Evolutionary conservation across 2,797 vertebrate species (phyloP), one percentile per base, ranked within the genome.

Genomic region (Acipenser oxyrinchus): DNA sequence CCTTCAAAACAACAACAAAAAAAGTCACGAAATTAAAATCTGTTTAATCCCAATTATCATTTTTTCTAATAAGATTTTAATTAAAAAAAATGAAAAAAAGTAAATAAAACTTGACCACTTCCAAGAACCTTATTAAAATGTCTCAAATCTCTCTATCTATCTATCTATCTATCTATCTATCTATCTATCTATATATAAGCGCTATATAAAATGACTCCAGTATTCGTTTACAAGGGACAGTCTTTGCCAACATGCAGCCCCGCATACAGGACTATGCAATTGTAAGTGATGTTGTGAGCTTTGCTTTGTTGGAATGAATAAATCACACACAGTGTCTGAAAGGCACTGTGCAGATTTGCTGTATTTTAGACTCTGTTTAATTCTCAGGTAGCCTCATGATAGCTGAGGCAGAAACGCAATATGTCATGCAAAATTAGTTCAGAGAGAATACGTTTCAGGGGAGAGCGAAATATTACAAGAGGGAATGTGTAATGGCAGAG

Each of bases 351-450:
- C 65, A 76, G 77, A 80, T 85, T 74, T 86, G 81, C 82, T 82
- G 82, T 80, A 82, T 82, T 81, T 83, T 83, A 88, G 83, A 81
- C 75, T 72, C 73, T 69, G 74, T 88, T 86, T 87, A 87, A 86
- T 90, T 88, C 82, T 81, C 88, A 89, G 88, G 87, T 90, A 88
- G 80, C 79, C 80, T 86, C 82, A 81, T 85, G 87, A 87, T 87
- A 86, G 83, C 85, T 87, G 85, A 84, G 83, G 87, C 85, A 90
- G 84, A 88, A 89, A 90, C 77, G 82, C 81, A 89, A 89, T 88
- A 90, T 88, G 87, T 89, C 88, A 87, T 85, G 85, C 85, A 87
- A 88, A 90, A 89, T 90, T 87, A 88, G 86, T 86, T 90, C 83
- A 81, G 84, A 86, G 85, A 88, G 84, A 89, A 90, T 87, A 88